Base-by-base conservation (phyloP, 2,888 invertebrate species). In the Mechanitis mazaeus region DNA sequence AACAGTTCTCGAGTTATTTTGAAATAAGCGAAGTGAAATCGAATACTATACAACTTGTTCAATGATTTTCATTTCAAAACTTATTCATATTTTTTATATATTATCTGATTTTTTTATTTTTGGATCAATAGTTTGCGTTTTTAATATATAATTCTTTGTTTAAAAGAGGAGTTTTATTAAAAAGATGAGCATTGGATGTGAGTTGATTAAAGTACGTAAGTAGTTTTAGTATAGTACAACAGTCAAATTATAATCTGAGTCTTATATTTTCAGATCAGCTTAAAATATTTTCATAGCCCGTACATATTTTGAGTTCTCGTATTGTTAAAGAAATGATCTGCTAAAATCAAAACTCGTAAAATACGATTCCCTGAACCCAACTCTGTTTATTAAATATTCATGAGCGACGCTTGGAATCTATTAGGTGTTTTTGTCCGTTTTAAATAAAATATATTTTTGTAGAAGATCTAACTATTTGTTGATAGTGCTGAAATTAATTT, bases 371-470 rank as follows among this genome's bases (percentile, higher is more conserved):
- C 58, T 54, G 58, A 58, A 58, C 9, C n/a, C 50, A 31, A 31
- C 42, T 46, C 58, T 50, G 31, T 42, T 58, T 38, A 54, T 54
- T n/a, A 54, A 58, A 58, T 58, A 58, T 58, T 58, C 54, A 58
- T 58, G 45, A 45, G 45, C 12, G 33, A 20, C 31, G 54, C n/a
- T 45, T 58, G 58, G 58, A 58, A 58, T 58, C 54, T 53, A 58
- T 58, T 54, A 58, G 50, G 58, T 31, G 31, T 42, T 58, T 42
- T 53, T 58, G 53, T 58, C 53, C 53, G 58, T 31, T 50, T 50
- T 50, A 50, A 45, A 45, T 45, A 53, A 54, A 58, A 54, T 58
- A 11, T 58, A 54, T 54, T 58, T 58, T 54, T 11, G 45, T 58
- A 45, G 45, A 58, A 12, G 53, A 33, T 54, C 42, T 54, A 53